These are phyloP conservation scores for Lasioglossum pauxillum DNA, from an alignment of 2,888 invertebrate genomes.

Conservation along the genomic window DNA sequence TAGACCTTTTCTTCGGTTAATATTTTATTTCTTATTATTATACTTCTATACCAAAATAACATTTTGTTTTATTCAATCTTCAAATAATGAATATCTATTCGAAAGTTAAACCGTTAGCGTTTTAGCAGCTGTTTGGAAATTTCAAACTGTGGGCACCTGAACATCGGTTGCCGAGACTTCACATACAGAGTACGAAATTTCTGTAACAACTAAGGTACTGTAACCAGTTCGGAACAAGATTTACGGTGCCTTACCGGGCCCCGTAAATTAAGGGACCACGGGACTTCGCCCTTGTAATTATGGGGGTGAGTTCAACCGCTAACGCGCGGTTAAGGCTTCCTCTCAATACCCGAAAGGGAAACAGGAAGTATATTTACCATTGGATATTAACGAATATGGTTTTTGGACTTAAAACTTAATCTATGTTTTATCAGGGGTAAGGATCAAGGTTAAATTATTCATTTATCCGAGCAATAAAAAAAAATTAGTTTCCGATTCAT, in stretches of 20 bases:
- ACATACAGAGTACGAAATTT: not conserved
- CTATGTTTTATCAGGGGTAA: not conserved
- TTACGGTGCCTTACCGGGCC: not conserved
- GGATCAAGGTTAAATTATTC: too few species aligned
- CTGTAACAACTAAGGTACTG: not conserved
- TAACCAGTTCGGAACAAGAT: slow-evolving; percentile 6
- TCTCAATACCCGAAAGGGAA: not conserved
- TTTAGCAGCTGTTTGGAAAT: not conserved
- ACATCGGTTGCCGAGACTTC: not conserved
- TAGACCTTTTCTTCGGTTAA: too few species aligned
- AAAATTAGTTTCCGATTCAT: too few species aligned
- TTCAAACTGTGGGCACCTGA: not conserved
- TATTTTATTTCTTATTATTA: not conserved
- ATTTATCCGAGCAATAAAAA: too few species aligned
- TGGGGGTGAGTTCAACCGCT: not conserved
- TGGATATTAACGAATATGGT: not conserved
- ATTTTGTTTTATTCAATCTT: not conserved
- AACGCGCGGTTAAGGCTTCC: not conserved
- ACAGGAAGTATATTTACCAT: not conserved
- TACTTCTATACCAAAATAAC: not conserved
- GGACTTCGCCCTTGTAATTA: slow-evolving; percentile 2
- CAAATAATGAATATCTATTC: not conserved
- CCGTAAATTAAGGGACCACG: not conserved
- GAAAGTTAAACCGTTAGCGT: not conserved
- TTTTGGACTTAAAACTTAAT: not conserved